Evolutionary conservation across 2,113 vertebrate species (phyloP), one percentile per base, ranked within the genome.

Genomic region (Dasyprocta punctata): DNA sequence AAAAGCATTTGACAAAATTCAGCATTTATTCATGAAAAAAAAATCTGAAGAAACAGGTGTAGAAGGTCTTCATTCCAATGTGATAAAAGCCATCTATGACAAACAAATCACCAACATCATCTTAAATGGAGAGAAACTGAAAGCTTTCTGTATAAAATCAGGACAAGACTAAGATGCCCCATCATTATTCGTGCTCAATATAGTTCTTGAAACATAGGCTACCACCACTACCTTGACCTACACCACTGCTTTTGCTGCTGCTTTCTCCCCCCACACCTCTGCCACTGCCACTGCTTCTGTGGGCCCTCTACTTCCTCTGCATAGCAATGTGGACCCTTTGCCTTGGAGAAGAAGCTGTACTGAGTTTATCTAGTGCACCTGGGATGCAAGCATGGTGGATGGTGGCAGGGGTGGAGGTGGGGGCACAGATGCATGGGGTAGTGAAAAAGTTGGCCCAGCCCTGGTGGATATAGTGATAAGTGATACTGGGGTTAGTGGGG

Each of bases 341-440:
- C 30, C 47, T 73, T 6, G 49, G 71, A 87, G 71, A 52, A 52
- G 86, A 44, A 44, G 84, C 75, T 56, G 86, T 14, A 1, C 24
- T 41, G 52, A 58, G 58, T 80, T n/a, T 88, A 41, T 54, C 14
- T 22, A 85, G 88, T 63, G 92, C 56, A 54, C 78, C 13, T 14
- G 49, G 95, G 89, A 80, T 6, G 86, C 93, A 12, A 80, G 92
- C 75, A 97, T 96, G 95, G 95, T 94, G 33, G 96, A 98, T 41
- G 92, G 98, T 11, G 90, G 97, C 61, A 89, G 83, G 84, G 94
- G 14, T 12, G 12, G 47, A 8, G 47, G 86, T 2, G 92, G 97
- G 24, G n/a, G n/a, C 12, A 7, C 95, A 14, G 97, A 97, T 28
- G 83, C 86, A 1, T 65, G 17, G 87, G 89, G 98, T 0, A 78